phyloP scores from a whole-genome alignment of 1,140 invertebrate species.

The Drosophila santomea region DNA sequence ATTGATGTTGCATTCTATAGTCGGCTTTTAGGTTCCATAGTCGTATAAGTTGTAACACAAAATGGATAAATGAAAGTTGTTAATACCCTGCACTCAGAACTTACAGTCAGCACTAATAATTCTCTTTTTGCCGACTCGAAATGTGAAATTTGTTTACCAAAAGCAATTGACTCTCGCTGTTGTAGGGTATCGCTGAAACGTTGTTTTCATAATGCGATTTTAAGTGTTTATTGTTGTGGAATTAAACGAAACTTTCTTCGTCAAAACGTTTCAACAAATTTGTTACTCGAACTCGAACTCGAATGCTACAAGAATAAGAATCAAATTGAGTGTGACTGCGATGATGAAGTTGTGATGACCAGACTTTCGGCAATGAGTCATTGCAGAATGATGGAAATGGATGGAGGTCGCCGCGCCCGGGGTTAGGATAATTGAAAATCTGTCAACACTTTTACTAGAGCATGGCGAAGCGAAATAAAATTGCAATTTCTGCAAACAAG shows the following conservation, averaged over 20 bases:
- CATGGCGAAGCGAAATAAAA: conserved; percentile 69
- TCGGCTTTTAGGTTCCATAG: conserved; percentile 41
- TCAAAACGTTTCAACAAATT: conserved; percentile 5
- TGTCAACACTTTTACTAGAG: conserved; percentile 82
- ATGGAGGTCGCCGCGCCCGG: conserved; percentile 30
- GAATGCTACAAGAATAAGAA: conserved; percentile 63
- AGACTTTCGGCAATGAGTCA: conserved; percentile 10
- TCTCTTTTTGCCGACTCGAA: too few species aligned
- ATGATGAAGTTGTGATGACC: conserved; percentile 5
- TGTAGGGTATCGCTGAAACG: conserved; percentile 36
- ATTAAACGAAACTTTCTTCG: conserved; percentile 55
- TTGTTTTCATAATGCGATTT: conserved; percentile 74
- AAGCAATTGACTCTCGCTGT: not conserved
- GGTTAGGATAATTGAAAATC: conserved; percentile 76
- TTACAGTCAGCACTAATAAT: too few species aligned
- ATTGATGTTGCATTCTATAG: conserved; percentile 76
- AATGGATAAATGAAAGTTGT: not conserved
- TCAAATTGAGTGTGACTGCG: conserved; percentile 72
- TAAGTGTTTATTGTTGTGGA: conserved; percentile 79
- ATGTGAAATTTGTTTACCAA: too few species aligned
- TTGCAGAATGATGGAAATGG: conserved; percentile 34
- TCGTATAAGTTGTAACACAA: conserved; percentile 14
- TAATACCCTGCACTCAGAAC: not conserved
- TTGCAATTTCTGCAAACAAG: conserved; percentile 64
- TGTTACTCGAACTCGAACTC: conserved; percentile 36